Conservation (phyloP, 2,888 invertebrate species). For the Dasysyrphus tricinctus region DNA sequence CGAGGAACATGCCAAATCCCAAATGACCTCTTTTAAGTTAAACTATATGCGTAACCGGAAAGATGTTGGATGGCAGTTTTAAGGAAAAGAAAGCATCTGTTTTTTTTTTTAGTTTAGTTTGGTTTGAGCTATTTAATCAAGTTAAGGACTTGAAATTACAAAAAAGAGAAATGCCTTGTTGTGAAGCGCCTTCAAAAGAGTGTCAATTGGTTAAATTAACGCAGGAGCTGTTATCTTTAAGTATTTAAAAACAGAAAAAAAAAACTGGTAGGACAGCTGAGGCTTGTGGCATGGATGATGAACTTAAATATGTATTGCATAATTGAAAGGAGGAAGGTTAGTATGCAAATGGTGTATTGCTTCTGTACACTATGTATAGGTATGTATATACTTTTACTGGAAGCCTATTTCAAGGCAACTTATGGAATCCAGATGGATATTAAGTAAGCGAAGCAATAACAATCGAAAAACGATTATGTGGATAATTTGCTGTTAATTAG, state of each 20-base stretch:
- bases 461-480: too few species aligned
- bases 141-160: slow-evolving; percentile 45
- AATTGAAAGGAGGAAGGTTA: neutral
- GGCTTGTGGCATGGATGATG: neutral
- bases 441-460: too few species aligned
- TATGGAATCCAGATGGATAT: too few species aligned
- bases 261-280: slow-evolving; percentile 20
- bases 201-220: slow-evolving; percentile 56
- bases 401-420: too few species aligned
- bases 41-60: slow-evolving; percentile 43
- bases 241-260: neutral
- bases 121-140: slow-evolving; percentile 23
- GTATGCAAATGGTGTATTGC: too few species aligned
- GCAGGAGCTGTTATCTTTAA: slow-evolving; percentile 23
- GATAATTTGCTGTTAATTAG: too few species aligned
- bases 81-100: slow-evolving; percentile 64
- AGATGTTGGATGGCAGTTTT: slow-evolving; percentile 64
- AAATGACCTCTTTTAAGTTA: slow-evolving; percentile 66
- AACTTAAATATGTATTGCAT: neutral
- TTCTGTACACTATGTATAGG: too few species aligned
- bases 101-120: slow-evolving; percentile 3
- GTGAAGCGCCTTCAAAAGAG: slow-evolving; percentile 18
- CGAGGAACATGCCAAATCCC: slow-evolving; percentile 49
- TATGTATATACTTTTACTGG: too few species aligned
- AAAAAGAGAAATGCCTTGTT: slow-evolving; percentile 31